A percentile compares a stretch with the other conserved stretches of the same genome.
phyloP scores from a whole-genome alignment of 2,888 invertebrate genomes.

The Tenodera sinensis region DNA sequence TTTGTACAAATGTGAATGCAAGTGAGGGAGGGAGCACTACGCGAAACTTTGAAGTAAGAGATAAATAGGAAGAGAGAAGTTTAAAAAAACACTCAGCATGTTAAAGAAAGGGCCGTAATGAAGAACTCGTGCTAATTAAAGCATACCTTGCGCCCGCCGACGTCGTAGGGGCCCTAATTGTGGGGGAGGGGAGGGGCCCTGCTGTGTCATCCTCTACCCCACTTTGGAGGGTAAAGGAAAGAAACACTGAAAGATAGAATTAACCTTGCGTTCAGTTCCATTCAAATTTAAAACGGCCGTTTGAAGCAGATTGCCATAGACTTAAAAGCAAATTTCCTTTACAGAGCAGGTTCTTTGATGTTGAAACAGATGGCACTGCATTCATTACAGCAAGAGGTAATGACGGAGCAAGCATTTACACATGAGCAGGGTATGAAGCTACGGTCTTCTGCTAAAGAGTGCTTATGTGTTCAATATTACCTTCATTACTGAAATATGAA shows the following conservation, averaged over 20 bases:
- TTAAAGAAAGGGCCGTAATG: neutral
- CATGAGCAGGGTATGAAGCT: neutral
- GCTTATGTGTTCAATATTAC: no score
- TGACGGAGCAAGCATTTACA: no score
- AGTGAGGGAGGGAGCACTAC: no score
- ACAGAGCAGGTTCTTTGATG: neutral
- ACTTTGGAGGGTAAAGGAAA: neutral
- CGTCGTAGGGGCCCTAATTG: no score
- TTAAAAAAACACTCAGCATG: neutral
- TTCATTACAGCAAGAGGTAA: neutral
- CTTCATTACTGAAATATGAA: no score
- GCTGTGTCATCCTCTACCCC: no score
- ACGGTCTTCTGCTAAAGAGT: no score
- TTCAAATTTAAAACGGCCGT: neutral
- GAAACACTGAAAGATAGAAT: neutral
- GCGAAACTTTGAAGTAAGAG: neutral
- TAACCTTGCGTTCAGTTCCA: neutral
- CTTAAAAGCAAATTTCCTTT: neutral
- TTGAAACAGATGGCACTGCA: neutral
- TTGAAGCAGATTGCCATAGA: neutral
- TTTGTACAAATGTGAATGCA: neutral
- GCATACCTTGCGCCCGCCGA: neutral
- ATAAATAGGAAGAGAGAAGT: neutral
- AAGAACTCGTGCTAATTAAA: neutral
- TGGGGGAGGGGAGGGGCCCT: no score